Percentiles rank a stretch among this genome's conserved stretches.
phyloP scores from a whole-genome alignment of 1,140 invertebrate genomes.

The Sycobia sp. region DNA sequence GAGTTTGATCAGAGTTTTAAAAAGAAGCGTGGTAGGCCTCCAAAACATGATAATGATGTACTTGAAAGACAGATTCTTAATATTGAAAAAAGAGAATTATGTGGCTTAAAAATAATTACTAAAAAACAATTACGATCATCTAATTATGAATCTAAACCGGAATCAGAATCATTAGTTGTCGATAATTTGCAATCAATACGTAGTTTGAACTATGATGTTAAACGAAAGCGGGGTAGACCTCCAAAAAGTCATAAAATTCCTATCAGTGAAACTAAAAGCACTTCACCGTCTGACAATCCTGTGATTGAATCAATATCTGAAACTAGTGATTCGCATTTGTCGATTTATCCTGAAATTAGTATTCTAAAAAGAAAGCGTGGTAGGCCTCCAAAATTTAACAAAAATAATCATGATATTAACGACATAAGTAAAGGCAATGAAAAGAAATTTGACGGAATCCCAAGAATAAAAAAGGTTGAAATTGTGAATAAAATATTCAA shows the following conservation, averaged over 20 bases:
- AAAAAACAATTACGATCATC: too few species aligned
- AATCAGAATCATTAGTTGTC: too few species aligned
- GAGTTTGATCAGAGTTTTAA: background rate
- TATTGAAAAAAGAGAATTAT: too few species aligned
- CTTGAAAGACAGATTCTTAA: too few species aligned
- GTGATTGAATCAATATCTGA: too few species aligned
- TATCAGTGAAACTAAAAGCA: too few species aligned
- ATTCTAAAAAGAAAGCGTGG: background rate
- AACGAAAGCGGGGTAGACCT: background rate
- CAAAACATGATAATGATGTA: background rate
- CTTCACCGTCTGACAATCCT: too few species aligned
- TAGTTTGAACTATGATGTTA: background rate
- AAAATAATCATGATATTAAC: background rate
- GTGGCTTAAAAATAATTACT: too few species aligned
- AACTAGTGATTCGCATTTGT: too few species aligned
- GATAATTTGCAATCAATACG: background rate
- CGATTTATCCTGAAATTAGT: background rate
- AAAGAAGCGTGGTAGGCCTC: conserved; percentile 2
- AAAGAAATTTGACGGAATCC: too few species aligned
- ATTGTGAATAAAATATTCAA: background rate
- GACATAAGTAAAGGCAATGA: background rate
- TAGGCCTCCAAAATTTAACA: background rate
- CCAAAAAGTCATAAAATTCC: background rate
- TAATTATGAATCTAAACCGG: too few species aligned
- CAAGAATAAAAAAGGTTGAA: background rate